Evolutionary conservation across 2,113 vertebrate species (phyloP).

Genomic region (Lipophrys pholis): DNA sequence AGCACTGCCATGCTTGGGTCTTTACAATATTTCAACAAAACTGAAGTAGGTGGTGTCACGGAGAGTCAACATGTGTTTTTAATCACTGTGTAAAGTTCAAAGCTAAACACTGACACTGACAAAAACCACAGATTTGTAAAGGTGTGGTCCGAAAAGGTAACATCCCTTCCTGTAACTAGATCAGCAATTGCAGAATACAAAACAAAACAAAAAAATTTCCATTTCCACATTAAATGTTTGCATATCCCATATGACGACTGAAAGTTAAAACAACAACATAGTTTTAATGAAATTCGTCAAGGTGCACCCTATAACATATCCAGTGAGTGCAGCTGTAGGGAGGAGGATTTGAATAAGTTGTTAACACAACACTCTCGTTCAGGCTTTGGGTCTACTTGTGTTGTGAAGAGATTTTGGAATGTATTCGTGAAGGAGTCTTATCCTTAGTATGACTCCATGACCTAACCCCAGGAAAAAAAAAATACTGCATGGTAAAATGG

Average conservation of each 20-base stretch:
- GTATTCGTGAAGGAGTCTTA: constrained; percentile 53
- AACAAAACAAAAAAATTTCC: background rate
- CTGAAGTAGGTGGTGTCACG: too few relatives aligned
- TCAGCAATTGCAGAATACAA: background rate
- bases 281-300: constrained; percentile 2
- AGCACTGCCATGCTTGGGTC: too few relatives aligned
- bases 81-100: too few relatives aligned
- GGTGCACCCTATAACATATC: constrained; percentile 5
- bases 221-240: background rate
- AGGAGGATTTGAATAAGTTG: constrained; percentile 19
- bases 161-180: background rate
- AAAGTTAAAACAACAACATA: background rate
- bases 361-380: background rate
- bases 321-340: constrained; percentile 20
- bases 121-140: too few relatives aligned
- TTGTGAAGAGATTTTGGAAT: constrained; percentile 35
- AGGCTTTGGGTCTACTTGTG: too few relatives aligned
- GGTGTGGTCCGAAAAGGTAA: too few relatives aligned
- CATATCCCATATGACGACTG: background rate
- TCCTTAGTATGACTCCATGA: constrained; percentile 52
- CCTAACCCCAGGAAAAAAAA: constrained; percentile 44
- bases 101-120: too few relatives aligned
- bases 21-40: too few relatives aligned
- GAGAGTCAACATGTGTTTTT: too few relatives aligned
- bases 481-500: constrained; percentile 49